Conservation (phyloP, 2,888 invertebrate species). For the Limnephilus marmoratus region DNA sequence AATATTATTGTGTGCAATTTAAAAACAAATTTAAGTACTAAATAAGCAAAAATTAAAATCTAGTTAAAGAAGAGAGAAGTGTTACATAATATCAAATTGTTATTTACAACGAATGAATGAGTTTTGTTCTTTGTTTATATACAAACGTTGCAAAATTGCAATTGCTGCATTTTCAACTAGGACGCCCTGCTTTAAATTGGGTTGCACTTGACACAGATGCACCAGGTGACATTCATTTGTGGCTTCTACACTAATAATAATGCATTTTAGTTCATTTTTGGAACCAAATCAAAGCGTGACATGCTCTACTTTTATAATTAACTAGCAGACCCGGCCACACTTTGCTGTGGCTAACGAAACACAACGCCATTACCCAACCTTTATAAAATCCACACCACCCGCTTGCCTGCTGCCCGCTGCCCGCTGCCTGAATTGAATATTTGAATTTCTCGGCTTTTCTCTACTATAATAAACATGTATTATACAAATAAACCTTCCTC, state of each 20-base stretch:
- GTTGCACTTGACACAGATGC: neutral
- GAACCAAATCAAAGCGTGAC: neutral
- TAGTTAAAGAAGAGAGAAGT: neutral
- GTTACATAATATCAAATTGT: too few relatives aligned
- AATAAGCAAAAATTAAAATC: neutral
- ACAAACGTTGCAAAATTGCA: neutral
- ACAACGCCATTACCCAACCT: too few relatives aligned
- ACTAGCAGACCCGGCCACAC: too few relatives aligned
- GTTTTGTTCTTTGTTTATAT: neutral
- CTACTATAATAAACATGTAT: too few relatives aligned
- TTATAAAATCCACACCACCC: too few relatives aligned
- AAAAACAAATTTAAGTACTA: neutral
- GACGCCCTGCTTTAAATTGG: neutral
- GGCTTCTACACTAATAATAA: neutral
- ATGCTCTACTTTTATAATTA: neutral
- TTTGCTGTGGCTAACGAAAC: too few relatives aligned
- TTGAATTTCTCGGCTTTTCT: too few relatives aligned
- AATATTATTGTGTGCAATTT: neutral
- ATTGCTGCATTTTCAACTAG: neutral
- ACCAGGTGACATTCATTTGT: neutral
- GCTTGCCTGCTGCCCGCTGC: too few relatives aligned
- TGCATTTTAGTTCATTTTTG: neutral
- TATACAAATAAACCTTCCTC: too few relatives aligned
- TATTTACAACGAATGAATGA: neutral
- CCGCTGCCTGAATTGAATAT: too few relatives aligned